phyloP scores from a whole-genome alignment of 2,113 vertebrate species.

The Silurus asotus region DNA sequence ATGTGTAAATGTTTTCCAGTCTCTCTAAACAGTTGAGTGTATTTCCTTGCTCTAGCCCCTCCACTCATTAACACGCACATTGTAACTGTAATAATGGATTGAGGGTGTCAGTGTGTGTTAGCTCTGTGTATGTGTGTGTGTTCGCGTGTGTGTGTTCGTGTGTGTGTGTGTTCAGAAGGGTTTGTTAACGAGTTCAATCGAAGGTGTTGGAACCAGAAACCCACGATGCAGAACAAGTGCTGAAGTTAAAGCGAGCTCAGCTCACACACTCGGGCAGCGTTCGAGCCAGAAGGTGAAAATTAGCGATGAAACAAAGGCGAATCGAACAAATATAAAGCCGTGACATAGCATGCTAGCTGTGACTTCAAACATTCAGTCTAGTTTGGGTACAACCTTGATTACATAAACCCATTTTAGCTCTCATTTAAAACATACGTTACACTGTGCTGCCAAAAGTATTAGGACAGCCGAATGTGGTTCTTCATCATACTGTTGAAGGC shows the following conservation, averaged over 20 bases:
- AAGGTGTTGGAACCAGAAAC: not conserved
- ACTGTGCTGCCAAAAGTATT: too few species aligned
- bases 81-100: not conserved
- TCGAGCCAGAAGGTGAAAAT: not conserved
- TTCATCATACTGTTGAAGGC: too few species aligned
- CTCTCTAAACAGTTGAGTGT: not conserved
- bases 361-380: not conserved
- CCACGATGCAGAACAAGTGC: not conserved
- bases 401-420: not conserved
- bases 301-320: not conserved
- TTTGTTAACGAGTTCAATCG: not conserved
- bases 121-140: not conserved
- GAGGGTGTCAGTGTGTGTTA: slow-evolving; percentile 10
- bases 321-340: not conserved
- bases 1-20: not conserved
- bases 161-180: not conserved
- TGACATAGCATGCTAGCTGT: not conserved
- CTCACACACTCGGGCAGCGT: not conserved
- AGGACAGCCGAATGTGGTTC: too few species aligned
- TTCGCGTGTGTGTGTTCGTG: slow-evolving; percentile 7
- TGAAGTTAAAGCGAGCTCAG: not conserved
- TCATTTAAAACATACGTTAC: too few species aligned
- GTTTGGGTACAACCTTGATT: not conserved
- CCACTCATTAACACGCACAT: not conserved
- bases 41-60: not conserved